Evolutionary conservation across 2,797 vertebrate species (phyloP).

Genomic region (Pterois miles): DNA sequence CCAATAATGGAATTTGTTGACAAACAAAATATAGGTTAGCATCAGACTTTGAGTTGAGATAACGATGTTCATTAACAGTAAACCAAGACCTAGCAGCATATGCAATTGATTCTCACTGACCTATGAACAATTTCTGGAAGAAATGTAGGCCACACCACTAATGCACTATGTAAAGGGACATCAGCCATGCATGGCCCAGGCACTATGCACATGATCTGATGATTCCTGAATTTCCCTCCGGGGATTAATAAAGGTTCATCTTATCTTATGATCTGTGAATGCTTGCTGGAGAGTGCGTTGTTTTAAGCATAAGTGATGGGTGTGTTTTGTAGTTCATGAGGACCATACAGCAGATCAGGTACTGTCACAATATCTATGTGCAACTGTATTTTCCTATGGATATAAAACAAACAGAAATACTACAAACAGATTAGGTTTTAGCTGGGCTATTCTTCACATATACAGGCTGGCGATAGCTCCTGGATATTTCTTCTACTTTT

Average conservation of each 20-base stretch:
- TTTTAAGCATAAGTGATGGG: not conserved
- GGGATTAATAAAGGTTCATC: too few species aligned
- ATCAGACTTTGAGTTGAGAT: not conserved
- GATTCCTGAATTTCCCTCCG: too few species aligned
- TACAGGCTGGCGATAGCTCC: not conserved
- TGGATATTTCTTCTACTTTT: not conserved
- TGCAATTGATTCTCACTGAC: not conserved
- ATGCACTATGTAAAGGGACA: not conserved
- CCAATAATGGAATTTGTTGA: not conserved
- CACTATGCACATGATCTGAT: not conserved
- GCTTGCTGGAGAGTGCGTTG: not conserved
- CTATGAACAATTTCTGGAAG: not conserved
- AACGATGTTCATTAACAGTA: not conserved
- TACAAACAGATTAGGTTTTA: not conserved
- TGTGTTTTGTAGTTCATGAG: not conserved
- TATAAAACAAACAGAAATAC: not conserved
- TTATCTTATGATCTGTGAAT: too few species aligned
- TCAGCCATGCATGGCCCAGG: not conserved
- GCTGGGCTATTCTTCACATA: not conserved
- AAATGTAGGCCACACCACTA: not conserved
- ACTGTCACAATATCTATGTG: not conserved
- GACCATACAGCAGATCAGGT: not conserved
- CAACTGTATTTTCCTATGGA: not conserved
- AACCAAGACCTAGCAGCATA: not conserved
- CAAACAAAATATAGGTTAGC: not conserved